A percentile compares a stretch with the other conserved stretches of the same genome.
Conservation (phyloP, 1,140 invertebrate species). For the Cydia splendana region DNA sequence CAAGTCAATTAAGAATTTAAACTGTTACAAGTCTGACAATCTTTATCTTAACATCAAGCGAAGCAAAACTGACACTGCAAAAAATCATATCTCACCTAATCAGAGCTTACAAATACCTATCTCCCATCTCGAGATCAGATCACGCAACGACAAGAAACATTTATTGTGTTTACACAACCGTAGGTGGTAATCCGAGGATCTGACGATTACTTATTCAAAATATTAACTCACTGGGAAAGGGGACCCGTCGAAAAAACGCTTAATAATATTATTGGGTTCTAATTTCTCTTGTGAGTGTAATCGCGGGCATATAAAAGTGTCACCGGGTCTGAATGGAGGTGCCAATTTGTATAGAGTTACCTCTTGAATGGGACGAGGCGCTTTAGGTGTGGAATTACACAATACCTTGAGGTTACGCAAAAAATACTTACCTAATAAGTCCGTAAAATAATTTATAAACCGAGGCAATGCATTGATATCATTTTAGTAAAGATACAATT, state of each 20-base stretch:
- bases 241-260: slow-evolving; percentile 48
- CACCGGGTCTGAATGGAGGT: slow-evolving; percentile 59
- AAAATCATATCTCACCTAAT: slow-evolving; percentile 46
- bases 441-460: slow-evolving; percentile 57
- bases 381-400: slow-evolving; percentile 57
- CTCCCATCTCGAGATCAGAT: slow-evolving; percentile 53
- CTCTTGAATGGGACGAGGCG: slow-evolving; percentile 44
- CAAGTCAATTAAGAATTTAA: background rate
- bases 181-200: slow-evolving; percentile 72
- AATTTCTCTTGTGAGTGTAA: slow-evolving; percentile 74
- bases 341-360: slow-evolving; percentile 66
- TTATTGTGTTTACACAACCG: slow-evolving; percentile 77
- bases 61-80: slow-evolving; percentile 21
- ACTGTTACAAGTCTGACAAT: background rate
- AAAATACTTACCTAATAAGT: slow-evolving; percentile 53
- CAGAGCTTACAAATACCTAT: slow-evolving; percentile 48
- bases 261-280: slow-evolving; percentile 77
- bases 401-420: slow-evolving; percentile 42
- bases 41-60: background rate
- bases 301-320: slow-evolving; percentile 69
- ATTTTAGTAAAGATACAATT: slow-evolving; percentile 30
- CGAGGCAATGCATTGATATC: slow-evolving; percentile 46
- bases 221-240: slow-evolving; percentile 55
- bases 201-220: slow-evolving; percentile 56
- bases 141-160: slow-evolving; percentile 64